phyloP scores from a whole-genome alignment of 2,797 vertebrate genomes.

The Pseudocheirus occidentalis region DNA sequence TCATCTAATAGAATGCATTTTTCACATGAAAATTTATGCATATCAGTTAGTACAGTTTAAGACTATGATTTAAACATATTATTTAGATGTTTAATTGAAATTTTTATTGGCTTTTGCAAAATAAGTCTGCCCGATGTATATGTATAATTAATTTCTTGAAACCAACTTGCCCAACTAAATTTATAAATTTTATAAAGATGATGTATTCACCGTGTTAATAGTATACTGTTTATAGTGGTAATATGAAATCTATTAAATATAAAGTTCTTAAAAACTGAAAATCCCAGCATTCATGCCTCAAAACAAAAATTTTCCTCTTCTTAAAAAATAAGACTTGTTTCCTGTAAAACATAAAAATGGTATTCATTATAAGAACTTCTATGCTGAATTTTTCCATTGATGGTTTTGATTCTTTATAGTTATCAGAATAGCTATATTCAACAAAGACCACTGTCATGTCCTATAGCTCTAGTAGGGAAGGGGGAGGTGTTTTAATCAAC shows the following conservation, averaged over 20 bases:
- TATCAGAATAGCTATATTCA: background rate
- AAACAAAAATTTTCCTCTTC: background rate
- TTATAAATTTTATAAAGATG: slow-evolving; percentile 62
- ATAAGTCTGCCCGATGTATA: slow-evolving; percentile 78
- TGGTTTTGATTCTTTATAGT: background rate
- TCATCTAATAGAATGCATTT: slow-evolving; percentile 77
- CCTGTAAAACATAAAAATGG: background rate
- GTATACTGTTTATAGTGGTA: background rate
- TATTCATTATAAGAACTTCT: background rate
- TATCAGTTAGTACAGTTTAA: slow-evolving; percentile 76
- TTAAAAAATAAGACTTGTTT: background rate
- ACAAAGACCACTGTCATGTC: background rate
- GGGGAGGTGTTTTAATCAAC: background rate
- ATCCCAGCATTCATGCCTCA: slow-evolving; percentile 24
- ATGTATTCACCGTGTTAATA: slow-evolving; percentile 41
- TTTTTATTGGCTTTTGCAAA: slow-evolving; percentile 78
- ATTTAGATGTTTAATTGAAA: slow-evolving; percentile 82
- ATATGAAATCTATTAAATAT: slow-evolving; percentile 19
- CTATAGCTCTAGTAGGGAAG: background rate
- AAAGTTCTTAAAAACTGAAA: slow-evolving; percentile 19
- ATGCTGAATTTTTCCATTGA: background rate
- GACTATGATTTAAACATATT: slow-evolving; percentile 80
- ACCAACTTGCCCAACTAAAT: slow-evolving; percentile 78
- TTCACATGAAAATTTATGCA: slow-evolving; percentile 79
- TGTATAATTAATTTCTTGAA: slow-evolving; percentile 80